A percentile compares a stretch with the other conserved stretches of the same genome.
phyloP scores from a whole-genome alignment of 2,888 invertebrate genomes.

The Podotricha telesiphe region DNA sequence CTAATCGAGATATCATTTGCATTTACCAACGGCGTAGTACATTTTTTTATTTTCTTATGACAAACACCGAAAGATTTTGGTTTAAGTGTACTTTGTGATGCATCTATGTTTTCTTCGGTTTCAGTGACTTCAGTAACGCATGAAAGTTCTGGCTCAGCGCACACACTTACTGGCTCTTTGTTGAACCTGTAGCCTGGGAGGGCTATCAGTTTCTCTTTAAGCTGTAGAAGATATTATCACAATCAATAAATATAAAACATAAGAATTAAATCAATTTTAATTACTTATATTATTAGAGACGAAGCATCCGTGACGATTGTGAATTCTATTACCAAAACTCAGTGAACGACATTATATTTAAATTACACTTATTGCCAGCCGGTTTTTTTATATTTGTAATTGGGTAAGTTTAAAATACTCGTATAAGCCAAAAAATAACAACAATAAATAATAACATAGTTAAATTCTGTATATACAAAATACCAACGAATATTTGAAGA shows the following conservation, averaged over 20 bases:
- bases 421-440: no score
- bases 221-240: conserved; percentile 51
- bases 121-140: conserved; percentile 64
- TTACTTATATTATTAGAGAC: no score
- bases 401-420: no score
- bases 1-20: conserved; percentile 54
- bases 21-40: conserved; percentile 49
- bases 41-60: conserved; percentile 42
- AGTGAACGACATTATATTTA: no score
- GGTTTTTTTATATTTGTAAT: no score
- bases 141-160: conserved; percentile 59
- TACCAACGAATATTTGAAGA: no score
- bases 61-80: conserved; percentile 51
- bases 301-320: no score
- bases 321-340: no score
- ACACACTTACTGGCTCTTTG: conserved; percentile 57
- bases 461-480: no score
- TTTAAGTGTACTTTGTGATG: conserved; percentile 48
- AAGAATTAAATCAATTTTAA: background rate
- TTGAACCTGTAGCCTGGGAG: conserved; percentile 57
- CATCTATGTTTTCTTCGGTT: conserved; percentile 51
- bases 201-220: conserved; percentile 62
- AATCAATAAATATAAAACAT: background rate
- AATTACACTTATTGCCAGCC: no score
- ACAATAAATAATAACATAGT: no score